phyloP scores from a whole-genome alignment of 2,888 invertebrate genomes.

The Harpagoxenus sublaevis region DNA sequence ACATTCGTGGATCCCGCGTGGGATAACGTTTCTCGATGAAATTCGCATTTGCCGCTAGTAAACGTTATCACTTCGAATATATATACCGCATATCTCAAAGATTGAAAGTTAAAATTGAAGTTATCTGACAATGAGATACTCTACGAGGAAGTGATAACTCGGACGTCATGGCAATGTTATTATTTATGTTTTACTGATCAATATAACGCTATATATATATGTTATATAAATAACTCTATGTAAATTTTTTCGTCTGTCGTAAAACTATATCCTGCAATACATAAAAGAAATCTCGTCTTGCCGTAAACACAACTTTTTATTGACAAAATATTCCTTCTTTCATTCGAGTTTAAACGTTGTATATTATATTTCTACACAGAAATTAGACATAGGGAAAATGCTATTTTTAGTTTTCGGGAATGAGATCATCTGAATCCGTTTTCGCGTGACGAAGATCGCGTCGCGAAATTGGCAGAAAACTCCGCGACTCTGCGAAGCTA shows the following conservation, averaged over 20 bases:
- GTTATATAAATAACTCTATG: neutral
- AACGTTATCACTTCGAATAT: slow-evolving; percentile 14
- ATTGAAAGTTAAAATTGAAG: slow-evolving; percentile 17
- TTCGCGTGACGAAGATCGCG: neutral
- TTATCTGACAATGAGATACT: neutral
- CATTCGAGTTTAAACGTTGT: neutral
- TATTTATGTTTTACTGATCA: slow-evolving; percentile 7
- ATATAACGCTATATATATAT: neutral
- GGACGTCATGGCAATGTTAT: neutral
- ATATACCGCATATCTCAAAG: neutral
- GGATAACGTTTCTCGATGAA: slow-evolving; percentile 27
- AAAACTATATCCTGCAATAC: neutral
- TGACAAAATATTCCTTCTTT: neutral
- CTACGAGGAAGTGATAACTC: neutral
- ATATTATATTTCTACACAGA: neutral
- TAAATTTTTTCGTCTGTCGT: neutral
- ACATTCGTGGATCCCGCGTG: neutral
- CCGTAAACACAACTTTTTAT: neutral
- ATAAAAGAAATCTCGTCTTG: neutral
- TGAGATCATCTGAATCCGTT: neutral
- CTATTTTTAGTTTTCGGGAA: neutral
- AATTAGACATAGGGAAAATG: neutral
- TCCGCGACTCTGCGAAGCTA: neutral
- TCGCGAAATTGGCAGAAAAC: slow-evolving; percentile 20
- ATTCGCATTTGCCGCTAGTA: neutral